These are phyloP conservation scores for Andrena chrysosceles DNA, from an alignment of 2,888 invertebrate species.

Conservation along the genomic window DNA sequence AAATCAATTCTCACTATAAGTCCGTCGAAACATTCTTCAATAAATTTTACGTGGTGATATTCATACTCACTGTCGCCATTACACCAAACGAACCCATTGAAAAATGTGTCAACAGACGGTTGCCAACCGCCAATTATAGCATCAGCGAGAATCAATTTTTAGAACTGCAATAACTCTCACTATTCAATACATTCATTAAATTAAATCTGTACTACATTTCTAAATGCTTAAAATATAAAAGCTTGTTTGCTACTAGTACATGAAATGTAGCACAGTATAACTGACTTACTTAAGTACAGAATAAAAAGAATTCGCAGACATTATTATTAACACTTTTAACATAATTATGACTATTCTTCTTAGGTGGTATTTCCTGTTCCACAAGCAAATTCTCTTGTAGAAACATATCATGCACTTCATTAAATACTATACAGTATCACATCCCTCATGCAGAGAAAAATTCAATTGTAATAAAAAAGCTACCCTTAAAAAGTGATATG, in stretches of 20 bases:
- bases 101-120: no score
- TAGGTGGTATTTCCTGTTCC: background rate
- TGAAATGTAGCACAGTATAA: background rate
- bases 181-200: constrained; percentile 27
- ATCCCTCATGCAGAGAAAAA: constrained; percentile 39
- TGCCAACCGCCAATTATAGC: no score
- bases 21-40: no score
- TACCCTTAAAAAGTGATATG: constrained; percentile 25
- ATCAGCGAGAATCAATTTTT: no score
- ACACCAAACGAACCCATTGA: no score
- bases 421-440: constrained; percentile 27
- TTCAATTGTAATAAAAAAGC: constrained; percentile 16
- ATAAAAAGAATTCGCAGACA: background rate
- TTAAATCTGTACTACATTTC: constrained; percentile 26
- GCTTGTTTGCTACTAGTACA: constrained; percentile 13
- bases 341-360: background rate
- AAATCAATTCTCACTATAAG: no score
- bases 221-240: constrained; percentile 30
- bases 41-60: no score
- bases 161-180: constrained; percentile 10
- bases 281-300: background rate
- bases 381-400: constrained; percentile 2
- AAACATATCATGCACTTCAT: constrained; percentile 48
- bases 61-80: no score
- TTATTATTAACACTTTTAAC: background rate